phyloP scores from a whole-genome alignment of 2,113 vertebrate species.

The Anolis sagrei region DNA sequence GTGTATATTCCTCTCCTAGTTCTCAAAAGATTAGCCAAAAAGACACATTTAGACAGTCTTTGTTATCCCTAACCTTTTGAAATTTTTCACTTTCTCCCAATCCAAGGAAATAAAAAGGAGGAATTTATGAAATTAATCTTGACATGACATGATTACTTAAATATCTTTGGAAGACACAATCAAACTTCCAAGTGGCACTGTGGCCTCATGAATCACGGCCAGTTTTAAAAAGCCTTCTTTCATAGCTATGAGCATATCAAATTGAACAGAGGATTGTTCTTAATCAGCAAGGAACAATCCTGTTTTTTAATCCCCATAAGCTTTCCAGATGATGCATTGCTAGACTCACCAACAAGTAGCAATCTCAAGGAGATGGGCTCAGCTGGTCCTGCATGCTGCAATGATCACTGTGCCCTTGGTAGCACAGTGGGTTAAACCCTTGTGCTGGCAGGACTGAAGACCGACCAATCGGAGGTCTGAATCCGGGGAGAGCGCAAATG shows the following conservation, averaged over 20 bases:
- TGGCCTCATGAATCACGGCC: constrained; percentile 52
- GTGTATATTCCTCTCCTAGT: not conserved
- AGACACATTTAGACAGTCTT: not conserved
- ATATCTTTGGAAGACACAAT: constrained; percentile 37
- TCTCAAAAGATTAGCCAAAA: not conserved
- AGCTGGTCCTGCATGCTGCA: not conserved
- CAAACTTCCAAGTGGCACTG: constrained; percentile 37
- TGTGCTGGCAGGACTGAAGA: too few relatives aligned
- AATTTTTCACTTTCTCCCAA: not conserved
- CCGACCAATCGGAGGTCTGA: too few relatives aligned
- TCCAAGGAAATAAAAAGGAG: constrained; percentile 21
- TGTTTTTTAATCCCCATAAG: constrained; percentile 19
- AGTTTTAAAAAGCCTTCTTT: constrained; percentile 63
- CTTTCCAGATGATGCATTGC: constrained; percentile 34
- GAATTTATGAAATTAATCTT: constrained; percentile 37
- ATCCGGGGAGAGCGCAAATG: too few relatives aligned
- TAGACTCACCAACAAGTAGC: not conserved
- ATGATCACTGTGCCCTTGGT: too few relatives aligned
- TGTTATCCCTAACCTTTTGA: not conserved
- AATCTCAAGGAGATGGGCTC: not conserved
- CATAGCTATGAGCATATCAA: constrained; percentile 41
- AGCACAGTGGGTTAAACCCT: too few relatives aligned
- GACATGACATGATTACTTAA: constrained; percentile 44
- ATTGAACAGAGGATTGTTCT: constrained; percentile 55
- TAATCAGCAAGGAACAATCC: constrained; percentile 40